phyloP scores from a whole-genome alignment of 2,113 vertebrate species.

The Burhinus bistriatus region DNA sequence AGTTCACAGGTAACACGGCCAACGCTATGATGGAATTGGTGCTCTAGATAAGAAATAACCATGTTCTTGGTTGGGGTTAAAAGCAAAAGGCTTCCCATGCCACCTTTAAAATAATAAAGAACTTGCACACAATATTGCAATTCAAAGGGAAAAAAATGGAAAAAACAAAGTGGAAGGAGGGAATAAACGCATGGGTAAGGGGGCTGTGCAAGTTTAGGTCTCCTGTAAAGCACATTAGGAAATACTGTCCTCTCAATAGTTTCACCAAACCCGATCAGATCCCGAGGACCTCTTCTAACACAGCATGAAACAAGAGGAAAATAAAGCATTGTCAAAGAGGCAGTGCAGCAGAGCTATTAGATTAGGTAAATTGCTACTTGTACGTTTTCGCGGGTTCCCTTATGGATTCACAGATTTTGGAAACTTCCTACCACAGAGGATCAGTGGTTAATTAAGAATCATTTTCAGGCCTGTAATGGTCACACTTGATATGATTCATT shows the following conservation, averaged over 20 bases:
- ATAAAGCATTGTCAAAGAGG: neutral
- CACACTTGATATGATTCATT: slow-evolving; percentile 86
- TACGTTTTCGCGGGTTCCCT: slow-evolving; percentile 64
- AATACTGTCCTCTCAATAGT: neutral
- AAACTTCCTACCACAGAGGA: slow-evolving; percentile 77
- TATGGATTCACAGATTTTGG: slow-evolving; percentile 73
- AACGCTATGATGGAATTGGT: neutral
- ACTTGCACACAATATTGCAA: fast-evolving
- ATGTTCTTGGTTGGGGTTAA: neutral
- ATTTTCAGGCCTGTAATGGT: slow-evolving; percentile 77
- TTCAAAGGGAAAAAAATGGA: neutral
- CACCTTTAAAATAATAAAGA: neutral
- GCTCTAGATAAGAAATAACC: neutral
- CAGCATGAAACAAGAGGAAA: neutral
- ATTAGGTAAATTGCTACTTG: slow-evolving; percentile 69
- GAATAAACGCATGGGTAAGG: neutral
- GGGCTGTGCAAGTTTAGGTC: neutral
- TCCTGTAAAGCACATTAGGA: neutral
- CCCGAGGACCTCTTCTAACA: neutral
- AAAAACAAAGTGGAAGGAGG: neutral
- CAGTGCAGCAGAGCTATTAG: slow-evolving; percentile 33
- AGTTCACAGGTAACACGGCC: neutral
- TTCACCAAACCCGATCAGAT: neutral
- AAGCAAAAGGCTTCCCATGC: neutral
- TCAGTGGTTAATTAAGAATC: slow-evolving; percentile 85